Conservation (phyloP, 1,140 invertebrate genomes). For the Choristoneura fumiferana region DNA sequence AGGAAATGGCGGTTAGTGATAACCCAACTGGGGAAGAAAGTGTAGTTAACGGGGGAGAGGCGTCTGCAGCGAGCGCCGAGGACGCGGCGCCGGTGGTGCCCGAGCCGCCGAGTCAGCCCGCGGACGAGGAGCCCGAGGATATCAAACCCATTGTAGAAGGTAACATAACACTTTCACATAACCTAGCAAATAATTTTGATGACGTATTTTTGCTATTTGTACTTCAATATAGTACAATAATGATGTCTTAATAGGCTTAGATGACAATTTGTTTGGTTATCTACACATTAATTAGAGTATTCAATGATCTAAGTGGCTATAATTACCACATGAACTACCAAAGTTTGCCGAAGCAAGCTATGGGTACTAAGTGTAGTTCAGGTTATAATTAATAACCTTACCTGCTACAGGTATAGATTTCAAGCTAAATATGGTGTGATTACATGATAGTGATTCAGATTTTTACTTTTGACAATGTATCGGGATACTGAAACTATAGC, state of each 20-base stretch:
- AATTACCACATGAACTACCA: not conserved
- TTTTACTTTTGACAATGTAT: too few relatives aligned
- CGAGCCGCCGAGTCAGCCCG: slow-evolving; percentile 23
- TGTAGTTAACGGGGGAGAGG: slow-evolving; percentile 34
- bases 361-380: not conserved
- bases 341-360: not conserved
- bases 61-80: slow-evolving; percentile 22
- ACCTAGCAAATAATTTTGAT: slow-evolving; percentile 47
- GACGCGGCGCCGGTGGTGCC: slow-evolving; percentile 21
- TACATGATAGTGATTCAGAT: too few relatives aligned
- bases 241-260: not conserved
- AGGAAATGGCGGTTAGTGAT: slow-evolving; percentile 74
- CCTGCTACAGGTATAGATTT: too few relatives aligned
- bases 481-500: too few relatives aligned
- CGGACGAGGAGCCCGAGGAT: slow-evolving; percentile 23
- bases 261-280: too few relatives aligned
- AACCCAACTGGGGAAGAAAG: slow-evolving; percentile 54
- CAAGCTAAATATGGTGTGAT: too few relatives aligned
- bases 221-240: not conserved
- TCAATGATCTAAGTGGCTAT: too few relatives aligned
- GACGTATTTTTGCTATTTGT: slow-evolving; percentile 35
- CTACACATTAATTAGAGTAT: too few relatives aligned
- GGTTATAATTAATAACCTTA: too few relatives aligned
- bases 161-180: slow-evolving; percentile 51
- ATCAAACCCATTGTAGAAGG: slow-evolving; percentile 32